Percentiles rank a stretch among this genome's conserved stretches.
Evolutionary conservation across 2,113 vertebrate genomes (phyloP).

Genomic region (Deroptyus accipitrinus): DNA sequence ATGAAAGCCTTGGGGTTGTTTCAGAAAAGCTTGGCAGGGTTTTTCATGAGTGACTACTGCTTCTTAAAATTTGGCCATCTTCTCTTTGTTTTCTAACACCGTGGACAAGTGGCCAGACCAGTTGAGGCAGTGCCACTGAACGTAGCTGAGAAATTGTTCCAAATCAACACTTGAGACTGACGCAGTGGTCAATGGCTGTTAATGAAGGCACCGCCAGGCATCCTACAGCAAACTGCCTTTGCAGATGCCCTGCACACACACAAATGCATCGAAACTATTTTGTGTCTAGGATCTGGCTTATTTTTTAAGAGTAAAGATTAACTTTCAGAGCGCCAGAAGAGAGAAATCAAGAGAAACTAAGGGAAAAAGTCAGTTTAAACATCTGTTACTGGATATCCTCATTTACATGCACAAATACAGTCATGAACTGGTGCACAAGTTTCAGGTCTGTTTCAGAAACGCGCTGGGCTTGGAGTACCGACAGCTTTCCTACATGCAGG

Average conservation of each 20-base stretch:
- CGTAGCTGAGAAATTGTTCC: not conserved
- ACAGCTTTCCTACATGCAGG: not conserved
- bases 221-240: not conserved
- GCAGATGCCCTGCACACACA: rapidly evolving
- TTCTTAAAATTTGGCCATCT: not conserved
- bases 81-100: not conserved
- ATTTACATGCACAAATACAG: not conserved
- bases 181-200: not conserved
- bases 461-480: rapidly evolving
- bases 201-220: not conserved
- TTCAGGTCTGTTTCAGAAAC: not conserved
- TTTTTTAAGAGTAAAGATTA: not conserved
- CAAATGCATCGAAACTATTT: not conserved
- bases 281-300: not conserved
- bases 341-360: not conserved
- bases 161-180: not conserved
- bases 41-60: not conserved
- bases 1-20: not conserved
- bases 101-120: not conserved
- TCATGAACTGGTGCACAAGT: rapidly evolving
- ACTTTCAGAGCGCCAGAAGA: not conserved
- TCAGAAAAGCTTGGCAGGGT: not conserved
- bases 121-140: not conserved
- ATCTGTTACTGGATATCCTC: rapidly evolving
- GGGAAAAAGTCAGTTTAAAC: not conserved